Percentiles rank a stretch among this genome's conserved stretches.
phyloP scores from a whole-genome alignment of 1,140 invertebrate species.

The Drosophila kurseongensis region DNA sequence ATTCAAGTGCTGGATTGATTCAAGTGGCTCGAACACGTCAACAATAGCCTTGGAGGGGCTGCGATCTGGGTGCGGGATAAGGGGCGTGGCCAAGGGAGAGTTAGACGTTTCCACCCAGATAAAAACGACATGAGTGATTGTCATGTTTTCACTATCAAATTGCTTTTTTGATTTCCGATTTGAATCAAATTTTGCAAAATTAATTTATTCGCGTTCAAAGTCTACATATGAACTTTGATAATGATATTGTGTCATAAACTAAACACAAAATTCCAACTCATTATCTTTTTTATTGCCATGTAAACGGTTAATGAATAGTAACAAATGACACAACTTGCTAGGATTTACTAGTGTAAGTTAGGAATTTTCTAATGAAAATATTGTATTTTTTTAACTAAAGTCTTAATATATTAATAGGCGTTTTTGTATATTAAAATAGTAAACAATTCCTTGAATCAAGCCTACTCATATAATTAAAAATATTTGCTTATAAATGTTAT shows the following conservation, averaged over 20 bases:
- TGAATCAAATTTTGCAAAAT: constrained; percentile 1
- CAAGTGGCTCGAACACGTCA: constrained; percentile 31
- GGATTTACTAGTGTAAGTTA: not conserved
- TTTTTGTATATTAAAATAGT: too few relatives aligned
- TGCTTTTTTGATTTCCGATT: constrained; percentile 2
- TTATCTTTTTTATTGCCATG: not conserved
- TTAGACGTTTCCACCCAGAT: constrained; percentile 10
- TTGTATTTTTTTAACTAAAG: too few relatives aligned
- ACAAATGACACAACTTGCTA: not conserved
- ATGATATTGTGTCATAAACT: not conserved
- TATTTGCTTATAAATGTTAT: too few relatives aligned
- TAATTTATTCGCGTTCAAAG: constrained; percentile 1
- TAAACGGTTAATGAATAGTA: too few relatives aligned
- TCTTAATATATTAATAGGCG: too few relatives aligned
- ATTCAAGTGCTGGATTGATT: constrained; percentile 33
- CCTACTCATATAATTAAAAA: too few relatives aligned
- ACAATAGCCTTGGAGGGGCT: constrained; percentile 30
- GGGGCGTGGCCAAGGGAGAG: constrained; percentile 16
- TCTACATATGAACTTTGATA: constrained; percentile 1
- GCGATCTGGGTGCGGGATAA: constrained; percentile 9
- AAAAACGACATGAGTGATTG: constrained; percentile 14
- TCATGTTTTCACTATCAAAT: constrained; percentile 21
- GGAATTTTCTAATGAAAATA: too few relatives aligned
- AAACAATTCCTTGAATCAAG: too few relatives aligned
- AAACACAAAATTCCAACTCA: not conserved